A percentile compares a stretch with the other conserved stretches of the same genome.
phyloP scores from a whole-genome alignment of 2,113 vertebrate genomes.

The Alosa alosa region DNA sequence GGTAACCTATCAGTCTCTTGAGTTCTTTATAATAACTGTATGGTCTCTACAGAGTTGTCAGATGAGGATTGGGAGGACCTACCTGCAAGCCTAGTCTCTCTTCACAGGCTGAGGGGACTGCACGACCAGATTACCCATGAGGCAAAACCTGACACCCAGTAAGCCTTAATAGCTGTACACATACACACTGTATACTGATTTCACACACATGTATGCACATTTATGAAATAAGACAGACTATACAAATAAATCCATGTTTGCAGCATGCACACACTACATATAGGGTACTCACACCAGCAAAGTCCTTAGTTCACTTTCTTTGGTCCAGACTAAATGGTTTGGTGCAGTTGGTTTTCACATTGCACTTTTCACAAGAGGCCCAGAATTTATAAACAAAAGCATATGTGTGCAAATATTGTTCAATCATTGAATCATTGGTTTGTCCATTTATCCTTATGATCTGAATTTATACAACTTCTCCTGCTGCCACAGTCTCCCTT shows the following conservation, averaged over 20 bases:
- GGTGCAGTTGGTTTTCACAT: too few species aligned
- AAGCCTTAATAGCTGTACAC: neutral
- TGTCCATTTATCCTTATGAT: too few species aligned
- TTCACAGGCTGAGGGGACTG: constrained; percentile 30
- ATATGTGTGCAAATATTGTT: too few species aligned
- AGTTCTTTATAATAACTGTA: neutral
- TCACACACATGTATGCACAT: neutral
- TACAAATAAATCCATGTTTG: too few species aligned
- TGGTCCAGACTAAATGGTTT: too few species aligned
- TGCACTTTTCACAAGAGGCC: too few species aligned
- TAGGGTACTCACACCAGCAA: too few species aligned
- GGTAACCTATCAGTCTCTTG: neutral
- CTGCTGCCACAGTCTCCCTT: neutral
- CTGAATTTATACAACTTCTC: neutral
- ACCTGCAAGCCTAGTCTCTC: constrained; percentile 11
- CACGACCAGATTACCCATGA: neutral
- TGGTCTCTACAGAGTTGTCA: neutral
- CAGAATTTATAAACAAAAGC: too few species aligned
- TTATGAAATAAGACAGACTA: too few species aligned
- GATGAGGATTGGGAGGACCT: constrained; percentile 24
- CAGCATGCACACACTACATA: too few species aligned
- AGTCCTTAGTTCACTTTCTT: too few species aligned
- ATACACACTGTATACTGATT: neutral
- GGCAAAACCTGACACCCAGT: neutral
- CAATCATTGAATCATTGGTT: too few species aligned